Base-by-base conservation (phyloP, 2,888 invertebrate genomes). In the Resseliella maxima region DNA sequence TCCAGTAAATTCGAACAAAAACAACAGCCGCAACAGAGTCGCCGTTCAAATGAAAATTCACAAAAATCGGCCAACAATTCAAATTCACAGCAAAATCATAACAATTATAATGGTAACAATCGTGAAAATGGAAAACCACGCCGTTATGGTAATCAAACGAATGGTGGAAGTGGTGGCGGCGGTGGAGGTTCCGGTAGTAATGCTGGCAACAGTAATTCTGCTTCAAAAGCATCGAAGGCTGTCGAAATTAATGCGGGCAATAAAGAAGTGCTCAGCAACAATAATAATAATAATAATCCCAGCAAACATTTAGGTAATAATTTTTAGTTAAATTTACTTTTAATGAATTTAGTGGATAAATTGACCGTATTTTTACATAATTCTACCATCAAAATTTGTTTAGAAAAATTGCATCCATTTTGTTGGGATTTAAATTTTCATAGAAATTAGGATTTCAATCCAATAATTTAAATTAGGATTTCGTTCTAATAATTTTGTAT, bases 101-200 rank as follows among this genome's bases (percentile, higher is more conserved):
- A 83, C 83, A 83, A 83, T 83, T 83, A 83, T n/a, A 83, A 83
- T 83, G 83, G 83, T 1, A 72, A 27, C 35, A 83, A 85, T 86
- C 38, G 86, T 38, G 54, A 86, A 41, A 54, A 50, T 64, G 64
- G 36, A 24, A 59, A 86, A 27, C 64, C 59, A 41, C 86, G 86
- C 41, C 64, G 64, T n/a, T 64, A 50, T 18, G 54, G 64, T 0
- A 86, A 86, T 38, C 64, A 59, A 54, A 50, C 64, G 10, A 64
- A 86, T 72, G 64, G 86, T 27, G 86, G 81, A 24, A 36, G 38
- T 36, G 21, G 35, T 35, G 59, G 59, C 1, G 31, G 41, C 24
- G 27, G 64, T 35, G 35, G 81, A 21, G 31, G 85, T 46, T 27
- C n/a, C 10, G 41, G 41, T 12, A n/a, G 83, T 41, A 24, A 24